Conservation (phyloP, 2,888 invertebrate species). For the Tinea trinotella region DNA sequence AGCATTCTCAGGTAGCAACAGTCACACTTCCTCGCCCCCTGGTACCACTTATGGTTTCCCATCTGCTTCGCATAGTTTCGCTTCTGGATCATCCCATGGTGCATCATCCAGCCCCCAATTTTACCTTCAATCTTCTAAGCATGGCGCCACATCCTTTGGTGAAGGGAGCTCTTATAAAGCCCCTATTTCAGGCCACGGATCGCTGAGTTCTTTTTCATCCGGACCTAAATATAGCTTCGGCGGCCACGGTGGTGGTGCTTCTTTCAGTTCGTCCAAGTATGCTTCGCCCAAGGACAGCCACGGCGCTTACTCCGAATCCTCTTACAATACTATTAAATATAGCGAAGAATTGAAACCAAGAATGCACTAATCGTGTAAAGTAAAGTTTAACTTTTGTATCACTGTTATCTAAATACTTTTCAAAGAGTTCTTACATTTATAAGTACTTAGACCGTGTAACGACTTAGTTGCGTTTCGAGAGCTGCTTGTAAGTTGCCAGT, state of each 20-base stretch:
- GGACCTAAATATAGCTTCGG: slow-evolving; percentile 51
- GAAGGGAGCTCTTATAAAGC: slow-evolving; percentile 46
- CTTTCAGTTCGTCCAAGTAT: slow-evolving; percentile 38
- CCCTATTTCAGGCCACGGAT: slow-evolving; percentile 40
- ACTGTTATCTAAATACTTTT: no score
- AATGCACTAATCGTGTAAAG: slow-evolving; percentile 39
- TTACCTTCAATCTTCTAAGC: slow-evolving; percentile 44
- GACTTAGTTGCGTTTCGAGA: no score
- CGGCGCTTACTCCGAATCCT: slow-evolving; percentile 53
- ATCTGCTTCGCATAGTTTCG: slow-evolving; percentile 35
- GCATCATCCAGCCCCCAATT: slow-evolving; percentile 51
- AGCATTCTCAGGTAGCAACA: slow-evolving; percentile 39
- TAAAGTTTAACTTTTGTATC: no score
- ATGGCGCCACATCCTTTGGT: slow-evolving; percentile 40
- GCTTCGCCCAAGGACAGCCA: slow-evolving; percentile 45
- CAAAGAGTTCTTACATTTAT: no score
- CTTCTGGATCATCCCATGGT: slow-evolving; percentile 37
- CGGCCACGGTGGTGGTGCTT: slow-evolving; percentile 29
- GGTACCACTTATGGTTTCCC: slow-evolving; percentile 49
- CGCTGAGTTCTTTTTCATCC: slow-evolving; percentile 43
- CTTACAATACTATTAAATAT: slow-evolving; percentile 66
- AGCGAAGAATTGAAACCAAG: slow-evolving; percentile 61
- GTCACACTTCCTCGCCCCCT: slow-evolving; percentile 45
- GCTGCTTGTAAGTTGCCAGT: no score
- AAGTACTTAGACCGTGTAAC: no score